Evolutionary conservation across 2,888 invertebrate genomes (phyloP).

Genomic region (Laspeyria flexula): DNA sequence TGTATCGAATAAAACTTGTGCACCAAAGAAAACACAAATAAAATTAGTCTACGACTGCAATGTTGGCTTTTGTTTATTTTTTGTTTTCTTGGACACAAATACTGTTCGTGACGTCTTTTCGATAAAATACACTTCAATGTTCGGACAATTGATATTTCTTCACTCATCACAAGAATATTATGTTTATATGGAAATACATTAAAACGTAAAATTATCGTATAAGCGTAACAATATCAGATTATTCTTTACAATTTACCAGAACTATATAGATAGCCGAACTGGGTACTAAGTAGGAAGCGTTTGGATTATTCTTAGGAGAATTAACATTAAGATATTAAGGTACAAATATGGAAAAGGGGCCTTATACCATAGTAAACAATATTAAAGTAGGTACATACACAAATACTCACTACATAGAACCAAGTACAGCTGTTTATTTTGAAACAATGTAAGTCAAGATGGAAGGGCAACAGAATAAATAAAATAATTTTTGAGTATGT

Average conservation of each 20-base stretch:
- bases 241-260: slow-evolving; percentile 15
- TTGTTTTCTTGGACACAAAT: too few relatives aligned
- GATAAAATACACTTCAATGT: too few relatives aligned
- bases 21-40: too few relatives aligned
- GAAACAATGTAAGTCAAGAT: slow-evolving; percentile 6
- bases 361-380: neutral
- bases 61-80: too few relatives aligned
- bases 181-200: slow-evolving; percentile 22
- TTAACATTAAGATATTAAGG: neutral
- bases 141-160: slow-evolving; percentile 17
- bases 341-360: neutral
- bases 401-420: neutral
- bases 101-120: too few relatives aligned
- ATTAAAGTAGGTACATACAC: neutral
- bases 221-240: slow-evolving; percentile 62
- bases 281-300: slow-evolving; percentile 1
- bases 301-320: too few relatives aligned
- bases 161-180: slow-evolving; percentile 35
- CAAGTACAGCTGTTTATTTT: neutral
- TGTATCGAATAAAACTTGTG: slow-evolving; percentile 18
- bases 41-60: too few relatives aligned
- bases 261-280: neutral
- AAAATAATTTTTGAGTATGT: slow-evolving; percentile 1
- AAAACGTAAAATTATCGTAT: slow-evolving; percentile 40
- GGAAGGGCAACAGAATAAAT: too few relatives aligned